Base-by-base conservation (phyloP, 1,140 invertebrate genomes). In the Vollenhovia emeryi region DNA sequence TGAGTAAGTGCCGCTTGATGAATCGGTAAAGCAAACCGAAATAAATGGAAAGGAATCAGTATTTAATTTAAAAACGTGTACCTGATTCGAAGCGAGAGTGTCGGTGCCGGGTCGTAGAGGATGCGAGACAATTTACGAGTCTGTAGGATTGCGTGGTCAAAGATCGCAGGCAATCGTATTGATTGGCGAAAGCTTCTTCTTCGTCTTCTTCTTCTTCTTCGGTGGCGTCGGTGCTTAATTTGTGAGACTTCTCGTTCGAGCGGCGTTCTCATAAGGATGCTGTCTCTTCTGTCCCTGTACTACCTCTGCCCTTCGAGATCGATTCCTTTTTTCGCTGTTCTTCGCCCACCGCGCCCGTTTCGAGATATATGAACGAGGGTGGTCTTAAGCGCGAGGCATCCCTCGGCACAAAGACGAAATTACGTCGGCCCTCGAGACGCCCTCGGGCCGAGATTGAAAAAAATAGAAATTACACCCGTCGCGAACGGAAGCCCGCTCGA, bases 331-430 rank as follows among this genome's bases (percentile, higher is more conserved):
- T 84, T 78, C 71, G 36, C 85, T 50, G 68, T 82, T 55, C 62
- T 59, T 73, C 71, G 57, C 36, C 52, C 60, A 52, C 45, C 71
- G 80, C 27, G 79, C 85, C 66, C 55, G 76, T 74, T 86, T 84
- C 80, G 69, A 86, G 85, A 86, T 84, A 86, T 86, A 86, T 84
- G 85, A 86, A 86, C 62, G 69, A 33, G 69, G 43, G 60, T 48
- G 55, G 43, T 50, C 43, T 75, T 74, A 75, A 74, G 64, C 82
- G 69, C 69, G 73, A 68, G 85, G 45, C 80, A 75, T 83, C 85
- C 82, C 66, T 59, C 60, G 85, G 85, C 80, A 85, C 85, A 86
- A 76, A 73, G 80, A 33, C 80, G 80, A 83, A 86, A 86, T 86
- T 86, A 86, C 85, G 60, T 84, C 50, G 85, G 82, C 80, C 71